These are phyloP conservation scores for Plebejus anna DNA, from an alignment of 2,888 invertebrate genomes.

Conservation along the genomic window DNA sequence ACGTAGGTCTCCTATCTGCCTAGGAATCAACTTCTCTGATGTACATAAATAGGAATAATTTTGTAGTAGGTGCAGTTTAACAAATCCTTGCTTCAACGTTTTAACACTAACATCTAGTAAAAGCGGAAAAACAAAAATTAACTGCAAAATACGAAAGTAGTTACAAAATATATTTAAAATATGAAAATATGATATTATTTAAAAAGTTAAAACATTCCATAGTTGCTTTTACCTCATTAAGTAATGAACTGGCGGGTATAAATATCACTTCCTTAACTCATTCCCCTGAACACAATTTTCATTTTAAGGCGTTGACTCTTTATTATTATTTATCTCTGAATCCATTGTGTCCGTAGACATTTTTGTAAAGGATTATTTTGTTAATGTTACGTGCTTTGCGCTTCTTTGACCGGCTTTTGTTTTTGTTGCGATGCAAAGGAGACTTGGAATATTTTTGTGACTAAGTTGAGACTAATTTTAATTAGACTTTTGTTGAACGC, in stretches of 20 bases:
- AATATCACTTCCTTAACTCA: conserved; percentile 74
- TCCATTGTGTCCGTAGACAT: conserved; percentile 26
- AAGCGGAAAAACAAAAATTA: background rate
- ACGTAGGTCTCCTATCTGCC: no score
- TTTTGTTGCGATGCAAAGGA: background rate
- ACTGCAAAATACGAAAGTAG: background rate
- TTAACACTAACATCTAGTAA: background rate
- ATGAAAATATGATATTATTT: conserved; percentile 37
- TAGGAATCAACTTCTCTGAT: no score
- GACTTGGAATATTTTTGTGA: background rate
- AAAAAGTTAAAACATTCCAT: conserved; percentile 40
- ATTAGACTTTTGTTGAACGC: no score
- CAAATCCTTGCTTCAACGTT: background rate
- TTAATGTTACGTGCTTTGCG: conserved; percentile 7
- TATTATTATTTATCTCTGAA: conserved; percentile 64
- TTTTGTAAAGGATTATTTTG: conserved; percentile 28
- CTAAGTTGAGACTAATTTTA: background rate
- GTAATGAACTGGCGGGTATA: conserved; percentile 56
- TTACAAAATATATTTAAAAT: conserved; percentile 16
- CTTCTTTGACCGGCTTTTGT: background rate
- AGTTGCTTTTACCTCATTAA: conserved; percentile 53
- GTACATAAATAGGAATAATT: no score
- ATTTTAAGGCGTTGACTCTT: conserved; percentile 68
- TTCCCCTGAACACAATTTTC: conserved; percentile 68
- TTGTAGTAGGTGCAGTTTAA: no score